These are phyloP conservation scores for Novumbra hubbsi DNA, from an alignment of 2,797 vertebrate genomes.

Conservation along the genomic window DNA sequence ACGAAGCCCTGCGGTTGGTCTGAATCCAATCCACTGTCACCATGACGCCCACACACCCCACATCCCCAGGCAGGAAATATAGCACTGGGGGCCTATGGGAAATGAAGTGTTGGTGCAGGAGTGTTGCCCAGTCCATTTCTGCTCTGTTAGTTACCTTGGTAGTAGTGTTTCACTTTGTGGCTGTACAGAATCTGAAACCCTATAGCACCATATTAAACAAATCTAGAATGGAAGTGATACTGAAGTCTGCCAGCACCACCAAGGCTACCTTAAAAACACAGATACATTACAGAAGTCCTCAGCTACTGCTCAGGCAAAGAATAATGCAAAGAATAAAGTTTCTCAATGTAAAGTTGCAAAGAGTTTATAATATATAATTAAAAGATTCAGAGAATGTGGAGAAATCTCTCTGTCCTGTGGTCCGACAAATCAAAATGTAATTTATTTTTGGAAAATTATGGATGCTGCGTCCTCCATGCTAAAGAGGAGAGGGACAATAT, in stretches of 20 bases:
- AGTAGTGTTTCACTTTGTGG: neutral
- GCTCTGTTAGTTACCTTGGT: neutral
- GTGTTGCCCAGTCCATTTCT: neutral
- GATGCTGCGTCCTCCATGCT: too few relatives aligned
- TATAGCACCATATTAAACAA: neutral
- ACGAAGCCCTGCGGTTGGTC: constrained; percentile 28
- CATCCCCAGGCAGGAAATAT: neutral
- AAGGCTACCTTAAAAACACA: neutral
- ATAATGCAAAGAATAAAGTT: too few relatives aligned
- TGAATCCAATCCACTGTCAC: constrained; percentile 68
- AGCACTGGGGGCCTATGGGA: neutral
- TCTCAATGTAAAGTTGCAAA: too few relatives aligned
- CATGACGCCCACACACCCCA: constrained; percentile 47
- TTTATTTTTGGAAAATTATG: too few relatives aligned
- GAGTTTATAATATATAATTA: too few relatives aligned
- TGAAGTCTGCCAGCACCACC: neutral
- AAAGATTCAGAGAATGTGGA: too few relatives aligned
- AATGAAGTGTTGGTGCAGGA: neutral
- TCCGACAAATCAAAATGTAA: too few relatives aligned
- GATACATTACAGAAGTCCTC: neutral
- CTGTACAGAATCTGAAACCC: neutral
- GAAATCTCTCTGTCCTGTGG: too few relatives aligned
- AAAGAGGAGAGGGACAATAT: too few relatives aligned
- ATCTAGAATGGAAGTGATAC: neutral
- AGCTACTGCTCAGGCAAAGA: too few relatives aligned